Evolutionary conservation across 2,113 vertebrate species (phyloP), one percentile per base, ranked within the genome.

Genomic region (Glaucidium brasilianum): DNA sequence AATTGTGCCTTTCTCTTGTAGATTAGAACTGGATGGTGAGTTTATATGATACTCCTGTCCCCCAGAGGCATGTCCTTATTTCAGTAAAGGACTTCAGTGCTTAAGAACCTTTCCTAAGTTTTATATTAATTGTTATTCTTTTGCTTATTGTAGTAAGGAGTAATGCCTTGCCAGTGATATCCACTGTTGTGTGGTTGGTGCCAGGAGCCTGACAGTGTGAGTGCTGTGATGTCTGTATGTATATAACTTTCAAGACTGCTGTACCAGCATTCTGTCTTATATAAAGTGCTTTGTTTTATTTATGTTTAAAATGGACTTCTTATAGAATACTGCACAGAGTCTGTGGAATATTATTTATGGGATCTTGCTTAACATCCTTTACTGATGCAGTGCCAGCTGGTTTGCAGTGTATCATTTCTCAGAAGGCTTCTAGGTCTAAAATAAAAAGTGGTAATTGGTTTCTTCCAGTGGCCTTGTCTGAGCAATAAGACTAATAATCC

Each of bases 251-350:
- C 64, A 52, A 72, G 43, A 17, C 49, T 87, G 80, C 94, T 93
- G 52, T 91, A 77, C 87, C 90, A 92, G 58, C 79, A 77, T 94
- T 91, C 85, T 93, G 47, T 83, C 63, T 85, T 59, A 41, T 4
- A 94, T 71, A 63, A 91, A 90, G 68, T 82, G 18, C 75, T 55
- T 96, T 82, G 18, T 73, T 55, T 96, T 94, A 82, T 94, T 97
- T 92, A 26, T 88, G 79, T 90, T 63, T 96, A 82, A 88, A 96
- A 88, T 77, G 26, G 37, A 50, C 52, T 95, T 96, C 55, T 94
- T 30, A 17, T 60, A 91, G 34, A 84, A 69, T 88, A 77, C 72
- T 91, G 74, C 58, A 72, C 10, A 50, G 25, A 81, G 45, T 82
- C 71, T 77, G 41, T 81, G 84, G 92, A 35, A 85, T 58, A 47